phyloP scores from a whole-genome alignment of 1,140 invertebrate species.

The Reticulitermes speratus region DNA sequence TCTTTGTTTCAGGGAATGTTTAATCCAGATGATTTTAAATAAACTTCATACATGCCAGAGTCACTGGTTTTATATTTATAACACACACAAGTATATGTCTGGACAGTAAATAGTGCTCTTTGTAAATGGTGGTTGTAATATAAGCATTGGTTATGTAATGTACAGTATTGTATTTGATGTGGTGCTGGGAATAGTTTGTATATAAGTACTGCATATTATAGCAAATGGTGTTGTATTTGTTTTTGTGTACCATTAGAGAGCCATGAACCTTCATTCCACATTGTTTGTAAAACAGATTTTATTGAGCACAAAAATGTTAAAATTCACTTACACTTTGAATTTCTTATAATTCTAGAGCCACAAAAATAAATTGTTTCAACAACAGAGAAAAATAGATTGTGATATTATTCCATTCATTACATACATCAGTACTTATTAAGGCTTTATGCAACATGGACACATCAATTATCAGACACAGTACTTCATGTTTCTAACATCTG shows the following conservation, averaged over 20 bases:
- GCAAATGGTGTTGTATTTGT: not conserved
- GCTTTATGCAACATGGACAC: not conserved
- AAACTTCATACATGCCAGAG: constrained; percentile 21
- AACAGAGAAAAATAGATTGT: constrained; percentile 17
- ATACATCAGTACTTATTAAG: not conserved
- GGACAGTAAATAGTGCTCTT: not conserved
- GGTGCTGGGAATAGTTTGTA: not conserved
- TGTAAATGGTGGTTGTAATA: not conserved
- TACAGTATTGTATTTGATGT: not conserved
- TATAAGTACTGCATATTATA: not conserved
- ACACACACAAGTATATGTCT: not conserved
- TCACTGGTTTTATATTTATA: not conserved
- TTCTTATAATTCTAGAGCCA: constrained; percentile 3
- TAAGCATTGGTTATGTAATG: not conserved
- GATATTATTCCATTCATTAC: not conserved
- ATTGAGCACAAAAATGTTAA: not conserved
- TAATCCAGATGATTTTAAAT: constrained; percentile 74
- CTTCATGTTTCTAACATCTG: not conserved
- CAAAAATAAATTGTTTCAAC: constrained; percentile 15
- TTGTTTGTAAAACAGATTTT: constrained; percentile 1
- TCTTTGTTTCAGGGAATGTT: constrained; percentile 74
- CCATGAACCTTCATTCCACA: not conserved
- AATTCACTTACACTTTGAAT: not conserved
- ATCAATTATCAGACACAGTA: constrained; percentile 3
- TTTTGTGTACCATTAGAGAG: not conserved